Evolutionary conservation across 2,797 vertebrate genomes (phyloP).

Genomic region (Cirrhinus mrigala): DNA sequence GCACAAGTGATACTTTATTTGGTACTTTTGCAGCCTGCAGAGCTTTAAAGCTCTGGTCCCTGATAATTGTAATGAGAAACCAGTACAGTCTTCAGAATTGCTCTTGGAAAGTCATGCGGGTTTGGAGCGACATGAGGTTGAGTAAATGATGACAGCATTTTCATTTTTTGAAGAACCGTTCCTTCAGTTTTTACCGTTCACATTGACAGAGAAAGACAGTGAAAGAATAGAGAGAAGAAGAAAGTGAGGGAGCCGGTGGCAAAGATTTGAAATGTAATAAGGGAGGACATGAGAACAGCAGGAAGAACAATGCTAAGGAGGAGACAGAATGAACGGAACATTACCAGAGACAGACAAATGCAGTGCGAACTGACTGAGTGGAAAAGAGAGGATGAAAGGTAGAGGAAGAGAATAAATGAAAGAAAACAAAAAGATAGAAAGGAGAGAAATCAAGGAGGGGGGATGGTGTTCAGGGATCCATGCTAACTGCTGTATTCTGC

Average conservation of each 20-base stretch:
- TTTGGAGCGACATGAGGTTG: not conserved
- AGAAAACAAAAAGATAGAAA: conserved; percentile 50
- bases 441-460: conserved; percentile 58
- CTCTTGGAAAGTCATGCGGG: not conserved
- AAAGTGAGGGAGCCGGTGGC: conserved; percentile 9
- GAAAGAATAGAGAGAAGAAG: conserved; percentile 34
- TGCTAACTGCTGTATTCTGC: conserved; percentile 53
- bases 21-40: not conserved
- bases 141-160: conserved; percentile 9
- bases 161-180: not conserved
- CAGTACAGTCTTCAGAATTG: not conserved
- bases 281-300: conserved; percentile 20
- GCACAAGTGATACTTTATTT: not conserved
- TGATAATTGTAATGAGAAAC: not conserved
- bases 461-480: conserved; percentile 48
- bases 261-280: conserved; percentile 15
- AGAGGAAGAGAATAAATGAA: conserved; percentile 59
- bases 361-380: conserved; percentile 34
- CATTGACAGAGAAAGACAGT: conserved; percentile 26
- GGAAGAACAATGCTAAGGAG: conserved; percentile 32
- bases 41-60: not conserved
- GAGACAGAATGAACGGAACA: conserved; percentile 21
- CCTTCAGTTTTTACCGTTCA: not conserved
- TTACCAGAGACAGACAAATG: conserved; percentile 27
- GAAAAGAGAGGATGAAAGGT: conserved; percentile 53